These are phyloP conservation scores for Caenorhabditis virilis DNA, from an alignment of 2,888 invertebrate genomes.

Conservation along the genomic window DNA sequence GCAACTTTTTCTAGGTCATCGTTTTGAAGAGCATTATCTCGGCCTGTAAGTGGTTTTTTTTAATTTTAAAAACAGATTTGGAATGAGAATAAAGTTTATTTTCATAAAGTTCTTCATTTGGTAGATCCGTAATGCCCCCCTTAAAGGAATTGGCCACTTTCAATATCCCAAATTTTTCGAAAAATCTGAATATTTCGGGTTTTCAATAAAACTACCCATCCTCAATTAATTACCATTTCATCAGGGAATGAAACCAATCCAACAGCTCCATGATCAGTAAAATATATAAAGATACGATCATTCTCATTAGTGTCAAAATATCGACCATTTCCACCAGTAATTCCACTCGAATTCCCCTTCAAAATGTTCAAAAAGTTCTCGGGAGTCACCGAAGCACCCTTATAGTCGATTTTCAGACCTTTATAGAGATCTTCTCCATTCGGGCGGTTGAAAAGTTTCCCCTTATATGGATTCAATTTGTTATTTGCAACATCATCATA, in stretches of 20 bases:
- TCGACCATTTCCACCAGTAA: conserved; percentile 71
- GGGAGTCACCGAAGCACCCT: conserved; percentile 72
- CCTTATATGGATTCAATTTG: conserved; percentile 72
- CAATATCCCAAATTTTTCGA: too few relatives aligned
- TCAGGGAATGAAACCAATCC: conserved; percentile 74
- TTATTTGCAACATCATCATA: conserved; percentile 75
- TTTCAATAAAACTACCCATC: too few relatives aligned
- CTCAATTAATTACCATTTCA: conserved; percentile 69
- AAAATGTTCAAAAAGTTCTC: conserved; percentile 74
- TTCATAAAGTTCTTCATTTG: too few relatives aligned
- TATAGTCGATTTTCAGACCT: conserved; percentile 74
- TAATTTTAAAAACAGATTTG: too few relatives aligned
- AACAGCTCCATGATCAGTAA: conserved; percentile 75
- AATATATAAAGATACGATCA: conserved; percentile 75
- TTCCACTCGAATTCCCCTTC: conserved; percentile 71
- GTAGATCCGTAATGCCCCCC: too few relatives aligned
- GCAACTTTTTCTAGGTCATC: too few relatives aligned
- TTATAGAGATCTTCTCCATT: conserved; percentile 74
- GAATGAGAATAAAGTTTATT: too few relatives aligned
- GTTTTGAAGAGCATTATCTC: too few relatives aligned
- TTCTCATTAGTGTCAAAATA: conserved; percentile 70
- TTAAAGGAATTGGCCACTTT: too few relatives aligned
- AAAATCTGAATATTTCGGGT: too few relatives aligned
- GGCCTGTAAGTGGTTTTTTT: too few relatives aligned
- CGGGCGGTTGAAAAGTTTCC: conserved; percentile 74